Percentiles rank a stretch among this genome's conserved stretches.
Evolutionary conservation across 2,797 vertebrate genomes (phyloP).

Genomic region (Acrocephalus scirpaceus): DNA sequence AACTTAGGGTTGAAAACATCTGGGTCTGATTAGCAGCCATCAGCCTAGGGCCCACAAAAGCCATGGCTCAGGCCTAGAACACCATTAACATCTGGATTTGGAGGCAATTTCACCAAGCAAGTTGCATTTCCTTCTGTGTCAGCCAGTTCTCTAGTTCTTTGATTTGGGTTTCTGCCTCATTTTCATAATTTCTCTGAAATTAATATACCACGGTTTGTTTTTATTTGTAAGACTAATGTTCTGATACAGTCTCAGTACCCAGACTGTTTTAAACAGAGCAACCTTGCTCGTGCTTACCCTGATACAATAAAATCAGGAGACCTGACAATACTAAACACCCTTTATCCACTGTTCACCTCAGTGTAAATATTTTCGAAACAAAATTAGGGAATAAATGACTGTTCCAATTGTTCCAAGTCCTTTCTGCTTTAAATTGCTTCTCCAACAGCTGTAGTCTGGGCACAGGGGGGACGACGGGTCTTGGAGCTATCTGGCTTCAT

Average conservation of each 20-base stretch:
- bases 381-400: neutral
- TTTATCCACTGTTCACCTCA: neutral
- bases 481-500: constrained; percentile 78
- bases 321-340: neutral
- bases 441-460: neutral
- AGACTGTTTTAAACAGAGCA: neutral
- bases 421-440: neutral
- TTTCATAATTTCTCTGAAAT: neutral
- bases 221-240: neutral
- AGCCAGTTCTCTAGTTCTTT: neutral
- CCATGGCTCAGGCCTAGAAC: neutral
- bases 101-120: neutral
- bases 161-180: neutral
- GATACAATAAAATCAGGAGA: neutral
- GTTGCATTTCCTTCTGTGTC: neutral
- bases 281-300: neutral
- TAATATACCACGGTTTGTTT: neutral
- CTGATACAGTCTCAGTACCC: neutral
- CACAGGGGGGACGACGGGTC: neutral
- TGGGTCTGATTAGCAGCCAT: neutral
- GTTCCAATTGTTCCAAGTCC: neutral
- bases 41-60: neutral
- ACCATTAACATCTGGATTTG: neutral
- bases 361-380: neutral
- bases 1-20: neutral